Base-by-base conservation (phyloP, 1,140 invertebrate species). In the Philopotamus ludificatus region DNA sequence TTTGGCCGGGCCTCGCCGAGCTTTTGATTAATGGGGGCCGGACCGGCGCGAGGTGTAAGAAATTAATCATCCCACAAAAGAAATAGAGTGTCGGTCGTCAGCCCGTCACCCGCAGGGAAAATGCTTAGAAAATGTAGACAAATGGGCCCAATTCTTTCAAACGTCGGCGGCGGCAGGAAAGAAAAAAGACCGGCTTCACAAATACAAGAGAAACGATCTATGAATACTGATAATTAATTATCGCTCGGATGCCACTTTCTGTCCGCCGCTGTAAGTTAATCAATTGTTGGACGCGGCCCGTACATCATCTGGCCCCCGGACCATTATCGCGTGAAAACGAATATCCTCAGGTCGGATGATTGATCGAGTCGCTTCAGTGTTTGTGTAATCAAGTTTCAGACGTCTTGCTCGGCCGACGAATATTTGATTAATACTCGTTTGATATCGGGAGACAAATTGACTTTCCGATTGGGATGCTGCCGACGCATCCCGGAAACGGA, bases 31-130 rank as follows among this genome's bases (percentile, higher is more conserved):
- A 60, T 49, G 57, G 18, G 53, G 1, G 15, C 53, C 53, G 53
- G 53, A 57, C 53, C 26, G 22, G 57, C 57, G 22, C 21, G 57
- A 60, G 57, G 57, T 60, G 57, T 60, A 60, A 60, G 22, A 60
- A 25, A 60, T 60, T 60, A 60, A 60, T 60, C 57, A 60, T 60
- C 57, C 28, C 57, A 60, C 57, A 60, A 60, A 60, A 60, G 57
- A 60, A 60, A 60, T 60, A 34, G 57, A 60, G 57, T 42, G 57
- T 60, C 57, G 57, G 55, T 45, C 55, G 42, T 59, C 55, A 57
- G 54, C 54, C n/a, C 54, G 54, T 57, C 54, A 57, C 54, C 54
- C 54, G 54, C 54, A 57, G 54, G 54, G 39, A 22, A 54, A 57
- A 57, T 15, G 42, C 44, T 39, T 47, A 47, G 44, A 47, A 47